Evolutionary conservation across 2,113 vertebrate species (phyloP).

Genomic region (Sapajus apella): DNA sequence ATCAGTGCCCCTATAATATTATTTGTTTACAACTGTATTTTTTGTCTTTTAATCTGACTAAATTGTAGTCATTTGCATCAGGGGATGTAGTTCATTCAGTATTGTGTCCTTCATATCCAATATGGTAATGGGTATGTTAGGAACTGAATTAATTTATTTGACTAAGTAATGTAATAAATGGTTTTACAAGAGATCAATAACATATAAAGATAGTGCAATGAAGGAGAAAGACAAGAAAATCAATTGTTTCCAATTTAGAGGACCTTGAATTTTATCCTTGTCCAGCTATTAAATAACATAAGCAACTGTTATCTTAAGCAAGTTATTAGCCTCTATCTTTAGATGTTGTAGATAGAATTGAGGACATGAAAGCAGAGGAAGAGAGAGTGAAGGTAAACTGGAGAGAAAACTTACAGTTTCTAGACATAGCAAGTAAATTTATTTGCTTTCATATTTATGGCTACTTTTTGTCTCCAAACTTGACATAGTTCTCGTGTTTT

Average conservation of each 20-base stretch:
- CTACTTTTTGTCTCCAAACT: neutral
- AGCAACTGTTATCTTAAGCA: neutral
- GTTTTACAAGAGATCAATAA: neutral
- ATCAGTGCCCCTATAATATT: neutral
- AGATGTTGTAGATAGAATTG: neutral
- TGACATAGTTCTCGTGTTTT: neutral
- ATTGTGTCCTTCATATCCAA: neutral
- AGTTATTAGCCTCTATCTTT: neutral
- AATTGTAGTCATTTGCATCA: neutral
- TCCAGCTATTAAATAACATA: neutral
- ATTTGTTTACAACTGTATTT: neutral
- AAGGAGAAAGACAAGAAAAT: neutral
- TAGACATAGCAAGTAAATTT: neutral
- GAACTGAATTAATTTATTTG: neutral
- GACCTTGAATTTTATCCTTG: neutral
- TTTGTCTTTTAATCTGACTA: neutral
- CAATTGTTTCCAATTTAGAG: neutral
- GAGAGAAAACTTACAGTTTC: neutral
- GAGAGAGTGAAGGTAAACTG: neutral
- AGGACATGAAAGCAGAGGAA: neutral
- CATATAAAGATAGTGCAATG: neutral
- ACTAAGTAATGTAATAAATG: neutral
- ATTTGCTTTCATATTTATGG: neutral
- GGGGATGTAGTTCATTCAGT: neutral
- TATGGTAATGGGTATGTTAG: neutral